phyloP scores from a whole-genome alignment of 1,140 invertebrate genomes.

The Bombus affinis region DNA sequence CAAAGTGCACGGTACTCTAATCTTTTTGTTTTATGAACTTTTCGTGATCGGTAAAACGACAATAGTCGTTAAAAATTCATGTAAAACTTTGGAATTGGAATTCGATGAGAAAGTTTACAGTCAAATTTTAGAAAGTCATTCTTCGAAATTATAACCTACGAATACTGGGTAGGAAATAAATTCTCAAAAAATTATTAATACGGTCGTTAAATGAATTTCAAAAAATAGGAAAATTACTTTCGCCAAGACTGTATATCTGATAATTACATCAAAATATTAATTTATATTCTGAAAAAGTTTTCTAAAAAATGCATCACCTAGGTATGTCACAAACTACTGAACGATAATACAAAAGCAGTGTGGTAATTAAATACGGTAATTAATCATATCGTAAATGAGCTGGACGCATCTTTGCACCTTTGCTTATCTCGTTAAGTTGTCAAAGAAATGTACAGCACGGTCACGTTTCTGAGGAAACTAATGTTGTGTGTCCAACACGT shows the following conservation, averaged over 20 bases:
- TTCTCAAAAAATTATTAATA: no score
- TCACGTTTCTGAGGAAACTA: constrained; percentile 16
- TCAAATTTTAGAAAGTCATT: background rate
- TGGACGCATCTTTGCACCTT: background rate
- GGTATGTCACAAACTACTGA: background rate
- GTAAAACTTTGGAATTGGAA: background rate
- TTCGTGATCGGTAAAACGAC: background rate
- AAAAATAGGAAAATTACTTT: background rate
- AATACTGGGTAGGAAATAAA: no score
- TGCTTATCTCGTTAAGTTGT: background rate
- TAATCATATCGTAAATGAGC: constrained; percentile 3
- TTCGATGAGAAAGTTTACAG: background rate
- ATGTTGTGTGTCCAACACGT: constrained; percentile 14
- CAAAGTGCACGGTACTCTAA: background rate
- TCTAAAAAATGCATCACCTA: background rate
- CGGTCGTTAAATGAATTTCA: background rate
- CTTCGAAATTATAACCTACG: no score
- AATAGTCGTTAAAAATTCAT: background rate
- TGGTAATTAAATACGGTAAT: constrained; percentile 3
- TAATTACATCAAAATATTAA: background rate
- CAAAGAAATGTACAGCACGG: background rate
- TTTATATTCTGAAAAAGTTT: background rate
- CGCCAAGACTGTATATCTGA: background rate
- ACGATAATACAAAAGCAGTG: background rate
- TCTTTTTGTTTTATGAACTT: background rate